These are phyloP conservation scores for Paedocypris micromegethes DNA, from an alignment of 2,797 vertebrate genomes.

Conservation along the genomic window DNA sequence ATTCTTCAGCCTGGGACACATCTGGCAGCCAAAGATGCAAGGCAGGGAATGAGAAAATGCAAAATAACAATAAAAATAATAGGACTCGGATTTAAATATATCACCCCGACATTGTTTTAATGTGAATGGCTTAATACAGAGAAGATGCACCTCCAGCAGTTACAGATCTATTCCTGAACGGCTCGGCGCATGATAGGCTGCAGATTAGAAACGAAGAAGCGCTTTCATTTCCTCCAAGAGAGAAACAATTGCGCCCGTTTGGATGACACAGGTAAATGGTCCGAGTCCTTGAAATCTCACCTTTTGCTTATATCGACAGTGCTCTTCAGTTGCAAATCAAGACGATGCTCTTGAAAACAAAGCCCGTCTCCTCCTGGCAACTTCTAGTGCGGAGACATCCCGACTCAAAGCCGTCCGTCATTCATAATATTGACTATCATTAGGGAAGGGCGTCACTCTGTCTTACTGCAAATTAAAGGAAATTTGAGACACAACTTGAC, in stretches of 20 bases:
- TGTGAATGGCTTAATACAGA: conserved; percentile 70
- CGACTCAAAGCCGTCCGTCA: conserved; percentile 70
- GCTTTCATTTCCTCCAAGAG: conserved; percentile 30
- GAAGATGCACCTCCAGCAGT: conserved; percentile 63
- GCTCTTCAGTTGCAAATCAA: conserved; percentile 49
- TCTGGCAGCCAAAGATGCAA: conserved; percentile 99
- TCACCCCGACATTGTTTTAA: conserved; percentile 73
- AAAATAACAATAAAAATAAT: conserved; percentile 96
- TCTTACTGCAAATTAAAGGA: conserved; percentile 93
- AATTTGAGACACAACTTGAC: conserved; percentile 93
- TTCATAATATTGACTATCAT: conserved; percentile 91
- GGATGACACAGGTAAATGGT: conserved; percentile 58
- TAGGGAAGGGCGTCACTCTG: conserved; percentile 87
- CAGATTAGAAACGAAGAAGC: conserved; percentile 60
- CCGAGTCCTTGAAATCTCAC: conserved; percentile 52
- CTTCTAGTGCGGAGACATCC: conserved; percentile 54
- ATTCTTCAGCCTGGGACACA: conserved; percentile 99
- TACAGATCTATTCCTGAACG: conserved; percentile 68
- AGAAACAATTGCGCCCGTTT: conserved; percentile 46
- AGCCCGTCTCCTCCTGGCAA: conserved; percentile 44
- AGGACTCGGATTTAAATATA: conserved; percentile 78
- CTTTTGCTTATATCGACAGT: conserved; percentile 53
- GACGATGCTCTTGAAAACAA: conserved; percentile 42
- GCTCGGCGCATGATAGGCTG: conserved; percentile 66
- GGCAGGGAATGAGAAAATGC: conserved; percentile 93